Evolutionary conservation across 2,888 invertebrate species (phyloP).

Genomic region (Zaprionus bogoriensis): DNA sequence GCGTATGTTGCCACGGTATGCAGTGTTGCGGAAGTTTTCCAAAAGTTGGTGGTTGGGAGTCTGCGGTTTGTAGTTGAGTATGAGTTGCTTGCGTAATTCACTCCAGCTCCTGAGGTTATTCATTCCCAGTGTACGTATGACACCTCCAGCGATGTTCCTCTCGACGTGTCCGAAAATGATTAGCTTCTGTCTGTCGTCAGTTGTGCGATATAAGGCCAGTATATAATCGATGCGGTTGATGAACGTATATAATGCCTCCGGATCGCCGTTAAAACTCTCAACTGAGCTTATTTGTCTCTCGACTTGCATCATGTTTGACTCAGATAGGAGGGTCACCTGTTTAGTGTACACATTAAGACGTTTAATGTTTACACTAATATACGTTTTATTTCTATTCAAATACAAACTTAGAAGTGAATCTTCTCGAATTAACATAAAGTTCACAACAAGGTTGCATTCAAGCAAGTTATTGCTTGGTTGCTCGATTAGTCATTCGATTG

Average conservation of each 20-base stretch:
- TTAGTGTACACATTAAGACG: no score
- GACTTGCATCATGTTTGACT: background rate
- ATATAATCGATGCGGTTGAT: background rate
- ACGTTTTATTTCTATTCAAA: no score
- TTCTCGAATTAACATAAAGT: no score
- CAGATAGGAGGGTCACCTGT: background rate
- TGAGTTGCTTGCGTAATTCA: background rate
- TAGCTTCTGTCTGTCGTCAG: background rate
- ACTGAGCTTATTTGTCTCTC: background rate
- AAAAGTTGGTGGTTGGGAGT: slow-evolving; percentile 1
- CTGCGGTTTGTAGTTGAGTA: background rate
- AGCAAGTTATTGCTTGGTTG: no score
- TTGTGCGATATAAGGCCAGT: background rate
- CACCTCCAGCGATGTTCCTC: no score
- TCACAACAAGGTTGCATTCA: no score
- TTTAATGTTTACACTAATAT: no score
- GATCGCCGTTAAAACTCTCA: background rate
- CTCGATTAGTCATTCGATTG: no score
- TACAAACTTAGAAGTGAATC: no score
- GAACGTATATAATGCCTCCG: background rate
- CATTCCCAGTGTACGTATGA: no score
- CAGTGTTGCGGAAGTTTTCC: background rate
- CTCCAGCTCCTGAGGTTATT: no score
- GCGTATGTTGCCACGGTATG: background rate
- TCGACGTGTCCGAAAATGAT: background rate